These are phyloP conservation scores for Drosophila hawaiiensis DNA, from an alignment of 2,888 invertebrate species.

Conservation along the genomic window DNA sequence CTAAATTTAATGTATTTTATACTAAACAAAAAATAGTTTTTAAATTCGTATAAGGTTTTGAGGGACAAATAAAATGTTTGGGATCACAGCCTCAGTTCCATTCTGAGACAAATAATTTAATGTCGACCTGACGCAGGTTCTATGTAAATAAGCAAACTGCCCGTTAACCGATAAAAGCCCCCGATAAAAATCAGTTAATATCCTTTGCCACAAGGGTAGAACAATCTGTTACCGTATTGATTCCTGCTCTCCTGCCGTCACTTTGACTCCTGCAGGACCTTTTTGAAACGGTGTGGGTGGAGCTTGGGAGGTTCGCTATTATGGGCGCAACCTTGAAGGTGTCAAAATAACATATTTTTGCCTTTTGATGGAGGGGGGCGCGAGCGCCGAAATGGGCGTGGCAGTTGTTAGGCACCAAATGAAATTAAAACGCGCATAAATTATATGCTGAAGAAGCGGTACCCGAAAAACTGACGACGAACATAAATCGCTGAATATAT, in stretches of 20 bases:
- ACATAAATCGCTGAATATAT: slow-evolving; percentile 72
- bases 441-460: slow-evolving; percentile 57
- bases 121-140: not conserved
- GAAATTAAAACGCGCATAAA: slow-evolving; percentile 81
- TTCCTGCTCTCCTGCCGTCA: slow-evolving; percentile 27
- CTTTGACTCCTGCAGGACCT: slow-evolving; percentile 13
- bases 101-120: slow-evolving; percentile 23
- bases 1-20: not conserved
- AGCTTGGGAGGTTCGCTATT: slow-evolving; percentile 5
- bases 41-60: not conserved
- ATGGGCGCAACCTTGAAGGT: slow-evolving; percentile 77
- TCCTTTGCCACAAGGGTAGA: slow-evolving; percentile 40
- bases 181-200: slow-evolving; percentile 36
- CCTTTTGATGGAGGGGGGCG: not conserved
- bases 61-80: not conserved
- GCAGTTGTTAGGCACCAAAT: slow-evolving; percentile 76
- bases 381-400: slow-evolving; percentile 59
- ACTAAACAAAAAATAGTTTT: not conserved
- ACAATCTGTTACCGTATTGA: slow-evolving; percentile 60
- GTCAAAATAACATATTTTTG: slow-evolving; percentile 79
- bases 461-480: slow-evolving; percentile 33
- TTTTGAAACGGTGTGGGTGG: not conserved
- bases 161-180: slow-evolving; percentile 4
- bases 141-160: slow-evolving; percentile 18
- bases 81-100: not conserved